These are phyloP conservation scores for Hypanus sabinus DNA, from an alignment of 2,113 vertebrate species.

Conservation along the genomic window DNA sequence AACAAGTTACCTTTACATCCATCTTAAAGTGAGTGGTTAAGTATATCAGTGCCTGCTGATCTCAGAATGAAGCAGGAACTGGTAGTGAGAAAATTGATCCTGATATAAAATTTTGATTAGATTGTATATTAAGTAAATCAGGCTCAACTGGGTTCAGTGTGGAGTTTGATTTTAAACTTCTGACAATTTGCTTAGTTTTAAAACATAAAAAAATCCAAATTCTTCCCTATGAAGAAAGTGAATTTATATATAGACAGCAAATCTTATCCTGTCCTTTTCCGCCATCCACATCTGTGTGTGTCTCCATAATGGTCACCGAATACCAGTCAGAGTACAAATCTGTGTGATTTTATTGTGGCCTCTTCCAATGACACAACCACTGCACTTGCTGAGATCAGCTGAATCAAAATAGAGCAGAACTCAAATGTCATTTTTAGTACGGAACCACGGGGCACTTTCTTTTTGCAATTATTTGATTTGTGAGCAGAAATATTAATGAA, in stretches of 20 bases:
- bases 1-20: neutral
- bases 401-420: neutral
- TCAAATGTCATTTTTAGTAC: neutral
- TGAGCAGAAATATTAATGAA: neutral
- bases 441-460: neutral
- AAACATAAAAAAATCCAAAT: neutral
- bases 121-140: neutral
- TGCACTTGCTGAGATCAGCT: neutral
- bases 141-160: neutral
- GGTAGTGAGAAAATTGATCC: neutral
- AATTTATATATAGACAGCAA: neutral
- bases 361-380: neutral
- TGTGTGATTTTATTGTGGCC: neutral
- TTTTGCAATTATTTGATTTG: neutral
- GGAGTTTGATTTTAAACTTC: neutral
- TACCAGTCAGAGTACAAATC: neutral
- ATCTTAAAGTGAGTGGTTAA: neutral
- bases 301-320: neutral
- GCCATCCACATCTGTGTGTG: neutral
- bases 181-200: neutral
- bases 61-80: neutral
- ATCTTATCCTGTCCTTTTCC: neutral
- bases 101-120: neutral
- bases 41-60: neutral
- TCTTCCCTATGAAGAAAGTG: neutral